Evolutionary conservation across 2,113 vertebrate genomes (phyloP).

Genomic region (Chitala chitala): DNA sequence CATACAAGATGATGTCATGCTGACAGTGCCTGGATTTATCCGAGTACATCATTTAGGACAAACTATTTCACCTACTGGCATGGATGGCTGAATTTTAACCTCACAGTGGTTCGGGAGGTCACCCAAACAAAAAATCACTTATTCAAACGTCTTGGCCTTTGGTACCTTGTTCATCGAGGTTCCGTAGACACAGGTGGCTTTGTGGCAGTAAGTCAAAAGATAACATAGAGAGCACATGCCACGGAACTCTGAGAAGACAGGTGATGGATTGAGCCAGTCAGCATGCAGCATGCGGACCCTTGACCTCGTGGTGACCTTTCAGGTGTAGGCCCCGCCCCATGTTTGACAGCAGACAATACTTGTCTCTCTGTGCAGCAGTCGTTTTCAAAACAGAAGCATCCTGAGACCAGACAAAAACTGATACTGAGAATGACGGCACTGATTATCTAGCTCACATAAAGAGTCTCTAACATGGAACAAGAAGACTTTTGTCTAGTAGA

Average conservation of each 20-base stretch:
- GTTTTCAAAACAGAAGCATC: slow-evolving; percentile 38
- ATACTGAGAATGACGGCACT: too few species aligned
- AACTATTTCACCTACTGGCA: slow-evolving; percentile 8
- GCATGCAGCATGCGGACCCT: slow-evolving; percentile 67
- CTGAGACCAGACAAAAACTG: too few species aligned
- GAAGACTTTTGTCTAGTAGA: too few species aligned
- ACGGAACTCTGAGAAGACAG: slow-evolving; percentile 74
- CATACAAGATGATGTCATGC: neutral
- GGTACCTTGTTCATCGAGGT: neutral
- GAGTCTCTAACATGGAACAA: too few species aligned
- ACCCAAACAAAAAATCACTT: neutral
- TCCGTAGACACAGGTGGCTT: neutral
- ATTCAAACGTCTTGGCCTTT: neutral
- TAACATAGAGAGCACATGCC: slow-evolving; percentile 36
- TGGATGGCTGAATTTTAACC: neutral
- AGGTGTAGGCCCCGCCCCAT: slow-evolving; percentile 55
- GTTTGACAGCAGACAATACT: slow-evolving; percentile 50
- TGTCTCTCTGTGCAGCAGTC: neutral
- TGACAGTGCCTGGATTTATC: neutral
- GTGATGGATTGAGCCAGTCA: slow-evolving; percentile 71
- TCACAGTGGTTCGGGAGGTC: neutral
- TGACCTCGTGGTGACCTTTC: slow-evolving; percentile 67
- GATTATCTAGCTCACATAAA: too few species aligned
- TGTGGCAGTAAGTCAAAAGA: neutral
- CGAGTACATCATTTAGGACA: neutral